Conservation (phyloP, 2,888 invertebrate genomes). For the Biston betularia region DNA sequence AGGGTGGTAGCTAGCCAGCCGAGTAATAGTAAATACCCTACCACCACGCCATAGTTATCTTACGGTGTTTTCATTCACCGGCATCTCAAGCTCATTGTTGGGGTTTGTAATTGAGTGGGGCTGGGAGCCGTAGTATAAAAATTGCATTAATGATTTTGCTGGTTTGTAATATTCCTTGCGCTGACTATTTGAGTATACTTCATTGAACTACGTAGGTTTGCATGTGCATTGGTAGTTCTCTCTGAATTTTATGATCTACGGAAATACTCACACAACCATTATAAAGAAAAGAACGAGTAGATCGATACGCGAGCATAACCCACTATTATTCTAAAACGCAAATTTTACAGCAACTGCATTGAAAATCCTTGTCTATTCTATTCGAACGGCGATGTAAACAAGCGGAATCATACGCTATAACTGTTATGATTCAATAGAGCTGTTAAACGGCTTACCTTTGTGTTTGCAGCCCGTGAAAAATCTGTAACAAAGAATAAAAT, state of each 20-base stretch:
- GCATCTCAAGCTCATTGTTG: too few species aligned
- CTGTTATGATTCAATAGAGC: constrained; percentile 25
- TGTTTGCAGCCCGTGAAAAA: constrained; percentile 20
- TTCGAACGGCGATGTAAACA: neutral
- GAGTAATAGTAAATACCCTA: too few species aligned
- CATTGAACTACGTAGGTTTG: neutral
- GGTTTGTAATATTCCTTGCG: too few species aligned
- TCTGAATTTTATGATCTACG: too few species aligned
- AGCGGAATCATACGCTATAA: constrained; percentile 12
- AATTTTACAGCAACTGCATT: constrained; percentile 33
- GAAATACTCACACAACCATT: neutral
- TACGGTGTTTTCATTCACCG: too few species aligned
- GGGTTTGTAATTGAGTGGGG: too few species aligned
- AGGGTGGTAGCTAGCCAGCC: too few species aligned
- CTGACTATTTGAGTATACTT: too few species aligned
- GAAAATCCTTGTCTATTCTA: constrained; percentile 17
- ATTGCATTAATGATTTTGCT: too few species aligned
- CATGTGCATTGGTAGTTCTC: neutral
- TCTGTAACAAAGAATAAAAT: constrained; percentile 30
- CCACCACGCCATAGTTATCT: too few species aligned
- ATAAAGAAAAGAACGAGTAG: neutral
- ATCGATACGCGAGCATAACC: neutral
- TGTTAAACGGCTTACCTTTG: constrained; percentile 29
- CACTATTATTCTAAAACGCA: constrained; percentile 27
- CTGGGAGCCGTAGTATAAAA: too few species aligned